phyloP scores from a whole-genome alignment of 2,113 vertebrate species.

The Anolis carolinensis region DNA sequence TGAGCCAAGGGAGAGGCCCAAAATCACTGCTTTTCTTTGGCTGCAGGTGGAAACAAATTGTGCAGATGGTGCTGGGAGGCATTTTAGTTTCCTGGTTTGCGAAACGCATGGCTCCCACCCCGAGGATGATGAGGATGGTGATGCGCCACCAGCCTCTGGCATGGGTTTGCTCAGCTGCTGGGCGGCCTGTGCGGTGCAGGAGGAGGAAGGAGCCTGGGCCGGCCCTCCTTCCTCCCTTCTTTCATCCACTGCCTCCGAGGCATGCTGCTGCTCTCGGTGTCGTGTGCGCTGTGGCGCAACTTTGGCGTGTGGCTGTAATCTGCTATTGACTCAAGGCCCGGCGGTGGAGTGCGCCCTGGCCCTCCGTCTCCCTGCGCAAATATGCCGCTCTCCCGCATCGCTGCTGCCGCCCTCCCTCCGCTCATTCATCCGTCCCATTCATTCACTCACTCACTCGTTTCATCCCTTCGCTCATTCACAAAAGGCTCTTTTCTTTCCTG shows the following conservation, averaged over 20 bases:
- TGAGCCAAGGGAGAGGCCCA: background rate
- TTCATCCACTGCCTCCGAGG: conserved; percentile 13
- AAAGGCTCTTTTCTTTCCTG: conserved; percentile 59
- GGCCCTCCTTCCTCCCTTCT: conserved; percentile 27
- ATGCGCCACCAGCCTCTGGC: too few relatives aligned
- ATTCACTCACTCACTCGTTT: too few relatives aligned
- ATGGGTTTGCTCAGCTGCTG: background rate
- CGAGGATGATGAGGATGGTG: too few relatives aligned
- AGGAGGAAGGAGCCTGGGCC: background rate
- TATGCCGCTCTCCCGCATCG: conserved; percentile 46
- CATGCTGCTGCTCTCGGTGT: background rate
- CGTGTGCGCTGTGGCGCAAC: background rate
- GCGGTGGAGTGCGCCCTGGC: background rate
- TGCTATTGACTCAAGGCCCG: conserved; percentile 27
- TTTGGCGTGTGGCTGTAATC: conserved; percentile 43
- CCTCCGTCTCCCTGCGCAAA: conserved; percentile 48
- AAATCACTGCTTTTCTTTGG: background rate
- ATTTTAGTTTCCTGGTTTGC: background rate
- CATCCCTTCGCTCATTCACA: conserved; percentile 41
- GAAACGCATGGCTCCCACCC: background rate
- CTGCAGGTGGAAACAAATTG: too few relatives aligned
- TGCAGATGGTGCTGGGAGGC: background rate
- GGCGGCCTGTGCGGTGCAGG: background rate
- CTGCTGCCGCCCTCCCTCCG: conserved; percentile 2
- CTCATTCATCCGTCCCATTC: conserved; percentile 19